Evolutionary conservation across 2,113 vertebrate genomes (phyloP), one percentile per base, ranked within the genome.

Genomic region (Cromileptes altivelis): DNA sequence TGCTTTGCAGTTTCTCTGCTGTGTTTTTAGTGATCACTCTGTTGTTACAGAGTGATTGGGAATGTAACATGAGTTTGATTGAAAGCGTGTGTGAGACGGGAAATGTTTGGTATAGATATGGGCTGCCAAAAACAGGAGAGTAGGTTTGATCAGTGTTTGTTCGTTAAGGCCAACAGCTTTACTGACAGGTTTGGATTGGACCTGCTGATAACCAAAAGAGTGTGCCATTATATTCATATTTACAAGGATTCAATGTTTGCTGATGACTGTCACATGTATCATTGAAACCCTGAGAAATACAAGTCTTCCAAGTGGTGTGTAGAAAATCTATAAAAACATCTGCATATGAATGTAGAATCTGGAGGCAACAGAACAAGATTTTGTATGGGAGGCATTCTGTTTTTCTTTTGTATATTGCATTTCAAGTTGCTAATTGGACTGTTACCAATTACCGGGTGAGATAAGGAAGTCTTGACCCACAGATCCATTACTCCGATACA

Each of bases 1-100:
- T 55, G 45, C 58, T 86, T 82, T 82, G 52, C 65, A 23, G 75
- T 84, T 56, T 64, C 60, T 70, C 47, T 76, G 49, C 33, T 56
- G 61, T 84, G 52, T 70, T 50, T 78, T 27, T 23, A 13, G 23
- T 40, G 19, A 53, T 14, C n/a, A n/a, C n/a, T n/a, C n/a, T 58
- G 1, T 70, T 42, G 50, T 75, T 65, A 67, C 80, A 76, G 9
- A 56, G 10, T 57, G 47, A 58, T 5, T 18, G 15, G 74, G 58
- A 62, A 75, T 76, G 68, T 63, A 18, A 42, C 21, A 4, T 25
- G 21, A 74, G 73, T 75, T 61, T 27, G 61, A 65, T 37, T 52
- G 17, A 57, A 42, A 47, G 45, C 74, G 68, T 70, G 40, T 27
- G 3, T 30, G 42, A 68, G 14, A 47, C 4, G 27, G n/a, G 19